These are phyloP conservation scores for Apamea monoglypha DNA, from an alignment of 2,888 invertebrate genomes.

Conservation along the genomic window DNA sequence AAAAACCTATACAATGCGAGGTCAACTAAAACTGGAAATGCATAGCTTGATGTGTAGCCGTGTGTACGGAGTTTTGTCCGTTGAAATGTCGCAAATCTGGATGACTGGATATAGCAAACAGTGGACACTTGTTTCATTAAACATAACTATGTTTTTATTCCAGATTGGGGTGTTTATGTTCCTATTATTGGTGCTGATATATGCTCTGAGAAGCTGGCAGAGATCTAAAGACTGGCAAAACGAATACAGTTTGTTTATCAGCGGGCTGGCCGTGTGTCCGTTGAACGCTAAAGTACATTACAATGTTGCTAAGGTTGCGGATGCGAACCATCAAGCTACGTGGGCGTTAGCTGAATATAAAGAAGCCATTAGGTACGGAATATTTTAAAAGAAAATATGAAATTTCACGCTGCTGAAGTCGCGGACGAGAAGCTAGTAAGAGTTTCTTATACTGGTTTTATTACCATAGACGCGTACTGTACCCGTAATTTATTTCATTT, in stretches of 20 bases:
- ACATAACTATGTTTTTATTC: constrained; percentile 35
- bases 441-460: too few relatives aligned
- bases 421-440: too few relatives aligned
- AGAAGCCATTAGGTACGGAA: constrained; percentile 92
- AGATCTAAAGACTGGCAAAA: constrained; percentile 95
- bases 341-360: constrained; percentile 95
- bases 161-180: constrained; percentile 71
- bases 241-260: constrained; percentile 94
- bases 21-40: too few relatives aligned
- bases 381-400: background rate
- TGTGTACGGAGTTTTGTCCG: background rate
- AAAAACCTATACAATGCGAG: too few relatives aligned
- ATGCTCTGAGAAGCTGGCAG: constrained; percentile 87
- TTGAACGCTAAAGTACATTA: constrained; percentile 98
- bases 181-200: constrained; percentile 71
- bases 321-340: constrained; percentile 92
- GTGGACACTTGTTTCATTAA: background rate
- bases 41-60: too few relatives aligned
- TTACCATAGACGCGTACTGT: too few relatives aligned
- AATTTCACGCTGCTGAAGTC: too few relatives aligned
- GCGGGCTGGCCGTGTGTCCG: constrained; percentile 97
- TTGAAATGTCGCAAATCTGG: background rate
- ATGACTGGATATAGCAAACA: background rate
- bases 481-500: too few relatives aligned
- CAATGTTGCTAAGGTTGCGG: constrained; percentile 97